A percentile compares a stretch with the other conserved stretches of the same genome.
phyloP scores from a whole-genome alignment of 2,797 vertebrate genomes.

The Todus mexicanus region DNA sequence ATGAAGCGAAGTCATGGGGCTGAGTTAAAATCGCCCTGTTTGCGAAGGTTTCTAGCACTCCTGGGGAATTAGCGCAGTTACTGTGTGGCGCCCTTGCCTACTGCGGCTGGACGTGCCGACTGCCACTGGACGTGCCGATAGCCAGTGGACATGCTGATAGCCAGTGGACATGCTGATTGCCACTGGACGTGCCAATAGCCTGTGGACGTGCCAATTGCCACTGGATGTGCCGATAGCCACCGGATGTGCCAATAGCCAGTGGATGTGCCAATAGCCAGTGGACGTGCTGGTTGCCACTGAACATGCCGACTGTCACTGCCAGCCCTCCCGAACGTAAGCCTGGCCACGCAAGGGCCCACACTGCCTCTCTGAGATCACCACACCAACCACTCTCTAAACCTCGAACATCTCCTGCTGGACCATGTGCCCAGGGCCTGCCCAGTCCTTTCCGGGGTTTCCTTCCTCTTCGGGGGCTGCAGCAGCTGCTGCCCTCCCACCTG shows the following conservation, averaged over 20 bases:
- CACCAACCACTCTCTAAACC: neutral
- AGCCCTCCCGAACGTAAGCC: neutral
- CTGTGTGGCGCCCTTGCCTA: neutral
- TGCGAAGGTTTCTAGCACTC: neutral
- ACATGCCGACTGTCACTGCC: fast-evolving
- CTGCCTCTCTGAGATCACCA: neutral
- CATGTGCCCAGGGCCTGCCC: neutral
- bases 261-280: no score
- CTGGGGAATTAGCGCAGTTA: fast-evolving
- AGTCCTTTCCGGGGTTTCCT: conserved; percentile 24
- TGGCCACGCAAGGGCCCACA: neutral
- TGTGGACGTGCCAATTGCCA: no score
- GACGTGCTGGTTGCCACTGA: no score
- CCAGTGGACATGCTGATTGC: no score
- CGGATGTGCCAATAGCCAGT: no score
- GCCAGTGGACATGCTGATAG: no score
- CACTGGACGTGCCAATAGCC: no score
- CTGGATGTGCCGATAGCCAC: no score
- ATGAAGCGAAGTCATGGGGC: neutral
- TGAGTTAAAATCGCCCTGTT: neutral
- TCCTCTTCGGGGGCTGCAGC: neutral
- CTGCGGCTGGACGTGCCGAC: fast-evolving
- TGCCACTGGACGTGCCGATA: no score
- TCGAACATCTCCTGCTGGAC: neutral
- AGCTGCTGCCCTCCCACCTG: neutral